Percentiles rank a stretch among this genome's conserved stretches.
Conservation (phyloP, 2,888 invertebrate genomes). For the Arrhopalites spinosus region DNA sequence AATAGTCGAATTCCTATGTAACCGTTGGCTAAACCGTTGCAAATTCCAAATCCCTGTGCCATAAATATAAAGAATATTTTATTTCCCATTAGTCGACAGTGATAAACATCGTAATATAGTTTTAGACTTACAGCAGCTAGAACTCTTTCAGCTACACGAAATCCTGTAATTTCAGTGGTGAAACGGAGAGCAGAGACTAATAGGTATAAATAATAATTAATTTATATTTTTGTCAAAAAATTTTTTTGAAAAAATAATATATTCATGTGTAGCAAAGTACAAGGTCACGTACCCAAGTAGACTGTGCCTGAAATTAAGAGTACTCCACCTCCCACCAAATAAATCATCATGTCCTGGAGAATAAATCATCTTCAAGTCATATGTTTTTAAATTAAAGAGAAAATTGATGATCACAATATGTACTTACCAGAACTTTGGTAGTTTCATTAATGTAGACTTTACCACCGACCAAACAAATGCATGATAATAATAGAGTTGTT, state of each 20-base stretch:
- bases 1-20: slow-evolving; percentile 14
- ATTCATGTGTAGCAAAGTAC: no score
- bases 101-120: background rate
- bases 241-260: no score
- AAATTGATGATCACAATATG: no score
- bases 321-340: slow-evolving; percentile 11
- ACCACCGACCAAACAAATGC: slow-evolving; percentile 13
- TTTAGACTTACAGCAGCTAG: slow-evolving; percentile 25
- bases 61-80: background rate
- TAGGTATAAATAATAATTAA: background rate
- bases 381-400: no score
- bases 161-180: background rate
- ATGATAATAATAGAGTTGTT: background rate
- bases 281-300: no score
- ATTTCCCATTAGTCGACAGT: background rate
- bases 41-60: slow-evolving; percentile 17
- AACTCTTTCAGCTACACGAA: slow-evolving; percentile 17
- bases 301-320: slow-evolving; percentile 12
- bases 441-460: slow-evolving; percentile 25
- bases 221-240: background rate
- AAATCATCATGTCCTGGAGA: slow-evolving; percentile 28
- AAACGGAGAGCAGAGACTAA: slow-evolving; percentile 4
- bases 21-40: slow-evolving; percentile 1
- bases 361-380: background rate
- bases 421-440: slow-evolving; percentile 24